These are phyloP conservation scores for Brienomyrus brachyistius DNA, from an alignment of 2,113 vertebrate genomes.

Conservation along the genomic window DNA sequence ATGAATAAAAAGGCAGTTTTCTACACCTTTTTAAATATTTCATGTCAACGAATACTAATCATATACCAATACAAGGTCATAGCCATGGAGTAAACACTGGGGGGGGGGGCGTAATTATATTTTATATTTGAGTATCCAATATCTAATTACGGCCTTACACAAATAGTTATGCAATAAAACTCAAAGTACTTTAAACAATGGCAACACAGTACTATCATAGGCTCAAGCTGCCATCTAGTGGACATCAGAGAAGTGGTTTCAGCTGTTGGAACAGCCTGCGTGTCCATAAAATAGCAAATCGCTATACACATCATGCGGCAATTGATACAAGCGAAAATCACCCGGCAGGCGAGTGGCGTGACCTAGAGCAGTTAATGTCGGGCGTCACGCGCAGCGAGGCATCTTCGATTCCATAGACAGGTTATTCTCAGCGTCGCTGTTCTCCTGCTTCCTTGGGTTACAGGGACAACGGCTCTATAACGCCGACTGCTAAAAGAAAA, in stretches of 20 bases:
- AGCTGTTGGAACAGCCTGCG: no score
- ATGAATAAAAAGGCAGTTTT: background rate
- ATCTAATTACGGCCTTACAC: background rate
- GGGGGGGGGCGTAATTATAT: background rate
- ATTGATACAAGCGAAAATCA: background rate
- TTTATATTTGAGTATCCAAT: background rate
- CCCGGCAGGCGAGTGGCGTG: no score
- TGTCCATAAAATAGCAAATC: background rate
- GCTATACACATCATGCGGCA: background rate
- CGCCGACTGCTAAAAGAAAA: background rate
- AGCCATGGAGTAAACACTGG: background rate
- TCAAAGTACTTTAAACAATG: background rate
- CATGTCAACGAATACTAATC: background rate
- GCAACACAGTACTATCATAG: background rate
- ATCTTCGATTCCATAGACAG: background rate
- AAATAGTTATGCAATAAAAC: background rate
- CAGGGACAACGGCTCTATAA: background rate
- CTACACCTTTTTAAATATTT: background rate
- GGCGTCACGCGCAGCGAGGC: background rate
- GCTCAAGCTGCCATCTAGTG: background rate
- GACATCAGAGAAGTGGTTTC: background rate
- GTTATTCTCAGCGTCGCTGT: background rate
- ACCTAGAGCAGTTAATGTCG: background rate
- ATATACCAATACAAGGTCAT: background rate
- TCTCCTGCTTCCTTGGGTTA: background rate